These are phyloP conservation scores for Aythya baeri DNA, from an alignment of 2,113 vertebrate species.

Conservation along the genomic window DNA sequence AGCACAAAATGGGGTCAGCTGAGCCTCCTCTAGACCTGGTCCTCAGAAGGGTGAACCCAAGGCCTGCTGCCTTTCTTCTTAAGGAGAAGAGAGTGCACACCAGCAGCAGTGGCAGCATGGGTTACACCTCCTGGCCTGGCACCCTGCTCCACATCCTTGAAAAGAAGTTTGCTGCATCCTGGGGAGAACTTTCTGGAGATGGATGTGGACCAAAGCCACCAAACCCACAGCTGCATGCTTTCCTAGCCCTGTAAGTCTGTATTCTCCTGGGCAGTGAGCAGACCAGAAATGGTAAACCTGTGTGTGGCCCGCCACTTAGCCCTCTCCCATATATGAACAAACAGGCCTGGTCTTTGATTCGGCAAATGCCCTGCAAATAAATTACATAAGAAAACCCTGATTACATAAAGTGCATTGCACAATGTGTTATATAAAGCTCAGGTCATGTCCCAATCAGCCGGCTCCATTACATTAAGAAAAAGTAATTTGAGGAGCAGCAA, in stretches of 20 bases:
- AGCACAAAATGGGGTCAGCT: accelerated
- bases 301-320: not conserved
- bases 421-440: conserved; percentile 42
- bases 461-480: not conserved
- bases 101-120: no score
- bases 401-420: conserved; percentile 51
- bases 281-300: not conserved
- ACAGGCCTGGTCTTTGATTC: not conserved
- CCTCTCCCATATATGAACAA: not conserved
- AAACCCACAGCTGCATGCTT: not conserved
- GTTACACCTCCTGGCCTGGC: not conserved
- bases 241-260: not conserved
- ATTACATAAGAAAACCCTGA: conserved; percentile 40
- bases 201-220: accelerated
- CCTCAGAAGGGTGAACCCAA: not conserved
- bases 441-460: not conserved
- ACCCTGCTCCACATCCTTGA: not conserved
- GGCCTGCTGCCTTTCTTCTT: not conserved
- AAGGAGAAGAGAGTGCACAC: not conserved
- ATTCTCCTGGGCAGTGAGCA: not conserved
- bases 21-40: not conserved
- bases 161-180: not conserved
- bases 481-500: not conserved
- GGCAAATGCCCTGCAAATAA: not conserved
- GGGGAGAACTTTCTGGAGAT: not conserved